Percentiles rank a stretch among this genome's conserved stretches.
Evolutionary conservation across 1,140 invertebrate species (phyloP).

Genomic region (Triops cancriformis): DNA sequence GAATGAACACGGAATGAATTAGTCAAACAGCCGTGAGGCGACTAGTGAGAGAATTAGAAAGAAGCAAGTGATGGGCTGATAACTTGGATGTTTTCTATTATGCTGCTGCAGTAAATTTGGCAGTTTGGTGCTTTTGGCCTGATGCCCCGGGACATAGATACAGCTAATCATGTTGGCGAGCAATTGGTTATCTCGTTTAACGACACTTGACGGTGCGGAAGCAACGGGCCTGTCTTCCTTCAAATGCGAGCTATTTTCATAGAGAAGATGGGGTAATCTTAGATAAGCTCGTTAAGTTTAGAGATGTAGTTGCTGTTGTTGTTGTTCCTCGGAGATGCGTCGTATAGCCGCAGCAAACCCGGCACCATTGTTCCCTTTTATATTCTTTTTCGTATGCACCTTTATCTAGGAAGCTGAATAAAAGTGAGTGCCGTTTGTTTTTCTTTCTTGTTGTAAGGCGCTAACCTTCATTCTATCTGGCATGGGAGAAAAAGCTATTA

Average conservation of each 20-base stretch:
- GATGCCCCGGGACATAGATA: neutral
- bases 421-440: neutral
- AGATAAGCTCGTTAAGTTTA: constrained; percentile 10
- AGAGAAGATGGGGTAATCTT: neutral
- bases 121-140: neutral
- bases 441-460: neutral
- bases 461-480: neutral
- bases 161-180: neutral
- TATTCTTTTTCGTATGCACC: neutral
- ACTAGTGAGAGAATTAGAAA: neutral
- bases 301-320: neutral
- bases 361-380: neutral
- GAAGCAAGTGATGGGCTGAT: neutral
- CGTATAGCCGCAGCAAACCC: neutral
- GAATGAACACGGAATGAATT: too few species aligned
- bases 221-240: neutral
- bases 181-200: constrained; percentile 5
- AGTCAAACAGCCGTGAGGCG: neutral
- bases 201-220: neutral
- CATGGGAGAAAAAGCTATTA: neutral
- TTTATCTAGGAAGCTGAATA: neutral
- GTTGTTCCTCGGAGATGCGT: constrained; percentile 5
- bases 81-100: neutral
- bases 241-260: neutral
- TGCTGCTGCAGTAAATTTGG: neutral